phyloP scores from a whole-genome alignment of 2,888 invertebrate genomes.

The Lottia scabra region DNA sequence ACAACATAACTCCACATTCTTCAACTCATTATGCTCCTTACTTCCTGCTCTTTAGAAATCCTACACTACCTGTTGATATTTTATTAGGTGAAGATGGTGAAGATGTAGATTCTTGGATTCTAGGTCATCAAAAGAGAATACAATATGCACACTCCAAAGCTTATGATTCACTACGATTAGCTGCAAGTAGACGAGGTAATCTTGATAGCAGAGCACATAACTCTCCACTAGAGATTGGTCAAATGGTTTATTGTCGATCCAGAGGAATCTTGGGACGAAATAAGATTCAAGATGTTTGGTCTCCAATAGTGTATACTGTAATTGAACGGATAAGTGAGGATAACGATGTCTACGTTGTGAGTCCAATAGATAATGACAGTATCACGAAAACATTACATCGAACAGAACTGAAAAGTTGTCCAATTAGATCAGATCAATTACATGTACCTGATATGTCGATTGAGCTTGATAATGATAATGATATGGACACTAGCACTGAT shows the following conservation, averaged over 20 bases:
- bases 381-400: constrained; percentile 7
- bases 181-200: not conserved
- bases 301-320: not conserved
- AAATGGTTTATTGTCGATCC: constrained; percentile 14
- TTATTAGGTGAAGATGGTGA: constrained; percentile 8
- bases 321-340: not conserved
- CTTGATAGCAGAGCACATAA: constrained; percentile 9
- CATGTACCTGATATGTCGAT: too few species aligned
- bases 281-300: constrained; percentile 19
- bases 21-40: constrained; percentile 19
- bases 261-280: constrained; percentile 11
- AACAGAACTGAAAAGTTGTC: constrained; percentile 5
- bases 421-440: not conserved
- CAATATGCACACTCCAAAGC: not conserved
- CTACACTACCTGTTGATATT: constrained; percentile 23
- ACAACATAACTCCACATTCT: constrained; percentile 20
- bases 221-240: constrained; percentile 7
- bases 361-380: constrained; percentile 5
- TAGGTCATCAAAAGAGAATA: not conserved
- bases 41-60: constrained; percentile 25
- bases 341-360: constrained; percentile 11
- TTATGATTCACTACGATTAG: not conserved
- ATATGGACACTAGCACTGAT: too few species aligned
- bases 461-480: too few species aligned
- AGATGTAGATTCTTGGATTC: not conserved